phyloP scores from a whole-genome alignment of 2,797 vertebrate species.

The Muscicapa striata region DNA sequence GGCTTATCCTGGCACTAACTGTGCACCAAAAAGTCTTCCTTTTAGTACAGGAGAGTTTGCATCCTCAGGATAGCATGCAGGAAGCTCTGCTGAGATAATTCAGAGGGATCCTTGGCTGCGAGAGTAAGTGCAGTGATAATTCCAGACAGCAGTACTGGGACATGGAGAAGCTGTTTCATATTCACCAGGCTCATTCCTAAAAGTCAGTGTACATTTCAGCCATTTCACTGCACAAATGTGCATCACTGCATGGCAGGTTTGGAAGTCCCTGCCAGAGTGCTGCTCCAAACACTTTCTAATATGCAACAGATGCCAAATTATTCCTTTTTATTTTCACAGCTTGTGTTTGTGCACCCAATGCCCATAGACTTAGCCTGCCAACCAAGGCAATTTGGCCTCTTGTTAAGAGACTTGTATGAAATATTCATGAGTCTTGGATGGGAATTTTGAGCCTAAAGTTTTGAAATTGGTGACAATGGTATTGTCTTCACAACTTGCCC shows the following conservation, averaged over 20 bases:
- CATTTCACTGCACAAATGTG: conserved; percentile 14
- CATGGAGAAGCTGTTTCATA: conserved; percentile 24
- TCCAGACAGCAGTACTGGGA: neutral
- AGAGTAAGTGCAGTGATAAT: neutral
- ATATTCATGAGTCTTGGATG: conserved; percentile 37
- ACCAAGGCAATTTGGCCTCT: conserved; percentile 51
- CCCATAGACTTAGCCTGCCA: conserved; percentile 39
- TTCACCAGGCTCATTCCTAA: conserved; percentile 21
- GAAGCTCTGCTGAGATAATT: conserved; percentile 12
- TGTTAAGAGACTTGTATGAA: conserved; percentile 33
- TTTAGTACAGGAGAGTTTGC: neutral
- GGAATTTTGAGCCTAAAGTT: conserved; percentile 15
- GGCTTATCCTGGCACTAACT: neutral
- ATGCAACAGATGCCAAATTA: conserved; percentile 55
- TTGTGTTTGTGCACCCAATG: conserved; percentile 52
- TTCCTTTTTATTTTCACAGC: conserved; percentile 66
- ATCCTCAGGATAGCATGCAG: neutral
- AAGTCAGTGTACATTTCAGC: conserved; percentile 19
- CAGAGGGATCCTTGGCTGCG: neutral
- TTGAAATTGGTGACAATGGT: neutral
- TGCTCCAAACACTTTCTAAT: conserved; percentile 42
- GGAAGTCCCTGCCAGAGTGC: conserved; percentile 30
- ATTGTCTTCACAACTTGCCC: neutral
- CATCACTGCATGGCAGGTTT: conserved; percentile 15
- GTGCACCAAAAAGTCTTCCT: neutral